These are phyloP conservation scores for Cossypha heuglini DNA, from an alignment of 2,797 vertebrate genomes.

Conservation along the genomic window DNA sequence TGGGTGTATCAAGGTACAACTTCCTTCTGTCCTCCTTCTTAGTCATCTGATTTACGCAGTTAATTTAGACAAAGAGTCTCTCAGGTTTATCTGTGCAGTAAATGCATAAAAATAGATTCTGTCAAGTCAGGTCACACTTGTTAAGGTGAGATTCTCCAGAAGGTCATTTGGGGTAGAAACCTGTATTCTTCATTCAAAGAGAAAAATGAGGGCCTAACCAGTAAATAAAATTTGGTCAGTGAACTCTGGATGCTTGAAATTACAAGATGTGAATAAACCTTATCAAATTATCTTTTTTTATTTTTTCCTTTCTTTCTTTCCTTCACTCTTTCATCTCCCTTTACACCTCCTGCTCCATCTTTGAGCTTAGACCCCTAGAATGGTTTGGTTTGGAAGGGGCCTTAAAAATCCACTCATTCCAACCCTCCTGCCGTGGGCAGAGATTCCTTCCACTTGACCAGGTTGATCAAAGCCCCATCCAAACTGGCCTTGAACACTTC, in stretches of 20 bases:
- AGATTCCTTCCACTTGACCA: not conserved
- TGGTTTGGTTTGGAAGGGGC: not conserved
- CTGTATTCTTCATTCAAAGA: not conserved
- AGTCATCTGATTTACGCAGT: not conserved
- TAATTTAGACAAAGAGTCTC: not conserved
- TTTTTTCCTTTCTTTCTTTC: not conserved
- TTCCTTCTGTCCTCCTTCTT: not conserved
- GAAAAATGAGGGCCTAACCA: not conserved
- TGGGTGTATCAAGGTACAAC: not conserved
- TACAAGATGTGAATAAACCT: not conserved
- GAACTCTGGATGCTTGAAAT: not conserved
- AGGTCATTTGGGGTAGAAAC: not conserved
- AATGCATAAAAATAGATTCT: not conserved
- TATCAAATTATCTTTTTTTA: not conserved
- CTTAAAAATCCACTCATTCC: not conserved
- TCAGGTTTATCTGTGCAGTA: not conserved
- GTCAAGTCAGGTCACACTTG: not conserved
- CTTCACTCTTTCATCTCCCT: not conserved
- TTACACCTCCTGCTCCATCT: not conserved
- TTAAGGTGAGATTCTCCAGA: not conserved
- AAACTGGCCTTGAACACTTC: not conserved
- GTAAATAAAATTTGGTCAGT: not conserved
- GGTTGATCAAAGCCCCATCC: not conserved
- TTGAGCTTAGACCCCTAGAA: not conserved
- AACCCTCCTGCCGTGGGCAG: not conserved